Percentiles rank a stretch among this genome's conserved stretches.
Conservation (phyloP, 1,140 invertebrate genomes). For the Araneus ventricosus region DNA sequence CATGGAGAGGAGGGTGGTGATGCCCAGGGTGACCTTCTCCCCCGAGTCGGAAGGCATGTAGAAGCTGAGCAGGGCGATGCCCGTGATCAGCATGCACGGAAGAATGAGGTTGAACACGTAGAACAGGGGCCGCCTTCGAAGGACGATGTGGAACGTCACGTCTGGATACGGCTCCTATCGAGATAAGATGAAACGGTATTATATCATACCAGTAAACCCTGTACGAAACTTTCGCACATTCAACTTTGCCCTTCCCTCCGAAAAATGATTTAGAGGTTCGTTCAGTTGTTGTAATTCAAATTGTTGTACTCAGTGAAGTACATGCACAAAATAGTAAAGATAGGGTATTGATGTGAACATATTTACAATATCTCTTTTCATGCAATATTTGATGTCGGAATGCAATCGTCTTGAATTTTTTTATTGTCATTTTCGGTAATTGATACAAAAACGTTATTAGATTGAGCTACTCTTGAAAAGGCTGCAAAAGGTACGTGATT, state of each 20-base stretch:
- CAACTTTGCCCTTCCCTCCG: background rate
- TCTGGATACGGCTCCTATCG: slow-evolving; percentile 82
- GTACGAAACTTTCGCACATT: too few relatives aligned
- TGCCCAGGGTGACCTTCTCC: slow-evolving; percentile 83
- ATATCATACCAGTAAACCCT: background rate
- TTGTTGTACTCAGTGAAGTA: too few relatives aligned
- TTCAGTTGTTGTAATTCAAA: too few relatives aligned
- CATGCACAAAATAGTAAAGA: too few relatives aligned
- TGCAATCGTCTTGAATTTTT: too few relatives aligned
- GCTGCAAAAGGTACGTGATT: too few relatives aligned
- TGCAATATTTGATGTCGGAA: too few relatives aligned
- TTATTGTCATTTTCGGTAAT: too few relatives aligned
- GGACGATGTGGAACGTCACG: slow-evolving; percentile 82
- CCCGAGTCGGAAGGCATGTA: slow-evolving; percentile 84
- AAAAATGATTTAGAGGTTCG: background rate
- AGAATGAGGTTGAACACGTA: slow-evolving; percentile 84
- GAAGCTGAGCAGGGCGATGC: slow-evolving; percentile 83
- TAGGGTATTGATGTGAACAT: too few relatives aligned
- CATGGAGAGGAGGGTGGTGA: slow-evolving; percentile 83
- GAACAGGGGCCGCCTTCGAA: slow-evolving; percentile 81
- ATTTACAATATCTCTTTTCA: too few relatives aligned
- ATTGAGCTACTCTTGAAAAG: too few relatives aligned
- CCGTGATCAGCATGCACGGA: slow-evolving; percentile 84
- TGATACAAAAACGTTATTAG: too few relatives aligned
- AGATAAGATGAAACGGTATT: background rate